These are phyloP conservation scores for Ametastegia equiseti DNA, from an alignment of 2,888 invertebrate genomes.

Conservation along the genomic window DNA sequence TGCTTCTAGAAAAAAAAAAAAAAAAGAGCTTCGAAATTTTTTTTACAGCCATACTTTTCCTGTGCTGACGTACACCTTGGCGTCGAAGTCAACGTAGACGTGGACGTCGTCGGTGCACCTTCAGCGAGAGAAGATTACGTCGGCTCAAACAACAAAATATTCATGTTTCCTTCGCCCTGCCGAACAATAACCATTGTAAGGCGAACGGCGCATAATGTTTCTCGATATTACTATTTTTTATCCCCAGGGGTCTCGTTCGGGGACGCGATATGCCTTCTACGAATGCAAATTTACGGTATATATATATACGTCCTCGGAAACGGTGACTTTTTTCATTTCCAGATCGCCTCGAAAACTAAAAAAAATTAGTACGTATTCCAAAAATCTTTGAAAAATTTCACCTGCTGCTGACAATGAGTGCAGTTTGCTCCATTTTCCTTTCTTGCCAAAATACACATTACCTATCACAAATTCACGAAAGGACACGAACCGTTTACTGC, in stretches of 20 bases:
- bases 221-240: constrained; percentile 58
- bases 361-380: background rate
- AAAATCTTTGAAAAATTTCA: background rate
- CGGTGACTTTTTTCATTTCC: background rate
- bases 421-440: background rate
- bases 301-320: background rate
- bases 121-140: constrained; percentile 32
- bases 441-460: background rate
- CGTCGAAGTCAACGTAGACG: background rate
- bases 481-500: background rate
- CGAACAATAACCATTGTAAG: constrained; percentile 61
- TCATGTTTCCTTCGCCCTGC: constrained; percentile 55
- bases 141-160: constrained; percentile 59
- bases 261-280: constrained; percentile 5
- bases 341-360: background rate
- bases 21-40: background rate
- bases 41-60: background rate
- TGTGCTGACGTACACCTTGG: background rate
- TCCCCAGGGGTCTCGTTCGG: constrained; percentile 56
- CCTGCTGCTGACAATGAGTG: too few species aligned
- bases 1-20: background rate
- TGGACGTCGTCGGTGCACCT: background rate
- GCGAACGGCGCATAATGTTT: constrained; percentile 53
- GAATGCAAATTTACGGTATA: constrained; percentile 36
- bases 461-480: background rate